Evolutionary conservation across 2,113 vertebrate species (phyloP).

Genomic region (Zosterops borbonicus): DNA sequence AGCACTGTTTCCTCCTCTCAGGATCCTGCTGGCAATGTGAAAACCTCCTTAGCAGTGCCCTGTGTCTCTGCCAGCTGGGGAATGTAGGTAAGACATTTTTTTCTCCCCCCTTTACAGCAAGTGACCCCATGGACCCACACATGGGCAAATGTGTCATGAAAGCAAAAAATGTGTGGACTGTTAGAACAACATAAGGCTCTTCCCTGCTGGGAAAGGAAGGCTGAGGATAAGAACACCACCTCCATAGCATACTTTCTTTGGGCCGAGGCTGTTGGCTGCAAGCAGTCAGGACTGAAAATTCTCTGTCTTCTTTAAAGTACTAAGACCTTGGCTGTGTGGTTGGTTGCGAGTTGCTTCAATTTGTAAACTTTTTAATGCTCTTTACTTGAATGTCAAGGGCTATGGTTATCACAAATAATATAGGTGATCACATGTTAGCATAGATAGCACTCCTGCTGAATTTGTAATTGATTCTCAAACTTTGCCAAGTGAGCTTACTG

Average conservation of each 20-base stretch:
- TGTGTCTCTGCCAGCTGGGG: neutral
- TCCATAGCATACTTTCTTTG: neutral
- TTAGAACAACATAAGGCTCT: neutral
- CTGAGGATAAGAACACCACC: neutral
- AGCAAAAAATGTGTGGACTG: neutral
- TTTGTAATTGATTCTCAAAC: neutral
- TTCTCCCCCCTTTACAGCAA: neutral
- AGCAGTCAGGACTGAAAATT: neutral
- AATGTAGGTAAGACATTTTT: neutral
- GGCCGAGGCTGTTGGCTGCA: neutral
- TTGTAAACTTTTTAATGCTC: neutral
- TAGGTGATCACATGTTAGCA: neutral
- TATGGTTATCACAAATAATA: neutral
- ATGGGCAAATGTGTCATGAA: neutral
- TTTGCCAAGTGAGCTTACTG: neutral
- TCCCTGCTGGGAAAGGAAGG: neutral
- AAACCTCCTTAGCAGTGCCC: neutral
- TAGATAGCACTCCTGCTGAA: neutral
- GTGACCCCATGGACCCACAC: neutral
- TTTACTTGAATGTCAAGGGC: constrained; percentile 19
- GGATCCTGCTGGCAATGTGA: neutral
- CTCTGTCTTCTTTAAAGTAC: neutral
- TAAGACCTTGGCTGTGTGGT: neutral
- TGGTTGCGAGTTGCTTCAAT: neutral
- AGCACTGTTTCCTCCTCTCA: neutral